These are phyloP conservation scores for Eolophus roseicapilla DNA, from an alignment of 2,113 vertebrate species.

Conservation along the genomic window DNA sequence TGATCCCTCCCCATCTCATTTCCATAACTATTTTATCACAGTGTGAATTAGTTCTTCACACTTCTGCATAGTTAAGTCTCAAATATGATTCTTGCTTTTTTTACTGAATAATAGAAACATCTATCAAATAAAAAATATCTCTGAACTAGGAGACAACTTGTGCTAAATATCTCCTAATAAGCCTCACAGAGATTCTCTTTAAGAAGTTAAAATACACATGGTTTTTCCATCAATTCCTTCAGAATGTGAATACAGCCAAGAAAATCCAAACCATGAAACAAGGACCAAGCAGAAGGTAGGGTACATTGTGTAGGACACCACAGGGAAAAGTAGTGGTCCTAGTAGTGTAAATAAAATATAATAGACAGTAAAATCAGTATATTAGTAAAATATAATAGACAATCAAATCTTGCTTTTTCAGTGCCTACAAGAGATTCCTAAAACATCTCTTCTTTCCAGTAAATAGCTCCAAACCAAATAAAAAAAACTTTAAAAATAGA, in stretches of 20 bases:
- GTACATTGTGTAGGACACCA: not conserved
- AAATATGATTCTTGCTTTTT: not conserved
- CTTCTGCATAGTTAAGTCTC: not conserved
- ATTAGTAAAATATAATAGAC: not conserved
- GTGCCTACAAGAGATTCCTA: not conserved
- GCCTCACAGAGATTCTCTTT: not conserved
- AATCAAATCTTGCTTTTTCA: not conserved
- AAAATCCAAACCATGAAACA: not conserved
- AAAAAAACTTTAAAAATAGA: not conserved
- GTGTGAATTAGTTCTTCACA: conserved; percentile 19
- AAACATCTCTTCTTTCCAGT: not conserved
- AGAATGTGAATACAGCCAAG: not conserved
- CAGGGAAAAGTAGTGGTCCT: not conserved
- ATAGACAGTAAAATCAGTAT: not conserved
- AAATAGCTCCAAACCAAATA: not conserved
- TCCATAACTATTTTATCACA: conserved; percentile 14
- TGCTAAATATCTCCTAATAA: not conserved
- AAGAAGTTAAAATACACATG: not conserved
- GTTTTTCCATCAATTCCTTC: not conserved
- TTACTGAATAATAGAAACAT: not conserved
- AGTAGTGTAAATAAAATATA: not conserved
- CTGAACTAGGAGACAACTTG: not conserved
- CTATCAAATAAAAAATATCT: not conserved
- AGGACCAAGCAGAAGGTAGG: not conserved
- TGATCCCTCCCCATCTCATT: not conserved